Evolutionary conservation across 2,888 invertebrate species (phyloP).

Genomic region (Bombylius discolor): DNA sequence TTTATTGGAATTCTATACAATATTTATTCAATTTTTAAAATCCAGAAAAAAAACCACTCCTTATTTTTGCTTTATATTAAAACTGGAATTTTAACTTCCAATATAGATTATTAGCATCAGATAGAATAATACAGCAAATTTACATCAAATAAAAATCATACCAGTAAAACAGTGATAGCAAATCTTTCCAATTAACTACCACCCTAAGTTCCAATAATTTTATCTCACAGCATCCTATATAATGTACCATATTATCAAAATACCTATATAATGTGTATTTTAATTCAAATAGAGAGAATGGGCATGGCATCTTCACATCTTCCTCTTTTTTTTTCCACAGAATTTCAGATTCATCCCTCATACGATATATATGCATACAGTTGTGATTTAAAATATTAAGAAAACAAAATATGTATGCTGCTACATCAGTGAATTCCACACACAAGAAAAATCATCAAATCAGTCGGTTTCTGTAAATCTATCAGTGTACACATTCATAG

Average conservation of each 20-base stretch:
- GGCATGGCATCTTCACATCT: background rate
- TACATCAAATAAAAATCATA: no score
- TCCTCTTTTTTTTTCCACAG: background rate
- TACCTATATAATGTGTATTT: background rate
- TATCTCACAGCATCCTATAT: background rate
- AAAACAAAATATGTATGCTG: background rate
- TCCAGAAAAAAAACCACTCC: background rate
- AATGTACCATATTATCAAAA: no score
- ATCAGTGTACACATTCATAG: constrained; percentile 10
- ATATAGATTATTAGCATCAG: no score
- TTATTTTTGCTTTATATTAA: no score
- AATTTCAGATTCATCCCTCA: background rate
- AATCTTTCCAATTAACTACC: background rate
- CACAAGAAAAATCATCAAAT: constrained; percentile 3
- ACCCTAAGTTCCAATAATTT: background rate
- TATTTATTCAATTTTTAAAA: background rate
- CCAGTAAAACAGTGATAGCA: background rate
- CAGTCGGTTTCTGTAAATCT: constrained; percentile 13
- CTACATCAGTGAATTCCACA: background rate
- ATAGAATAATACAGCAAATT: background rate
- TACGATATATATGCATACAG: background rate
- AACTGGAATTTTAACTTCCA: no score
- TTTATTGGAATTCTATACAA: background rate
- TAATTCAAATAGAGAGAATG: background rate
- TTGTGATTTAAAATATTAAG: no score